phyloP scores from a whole-genome alignment of 2,113 vertebrate species.

The Ploceus nigricollis region DNA sequence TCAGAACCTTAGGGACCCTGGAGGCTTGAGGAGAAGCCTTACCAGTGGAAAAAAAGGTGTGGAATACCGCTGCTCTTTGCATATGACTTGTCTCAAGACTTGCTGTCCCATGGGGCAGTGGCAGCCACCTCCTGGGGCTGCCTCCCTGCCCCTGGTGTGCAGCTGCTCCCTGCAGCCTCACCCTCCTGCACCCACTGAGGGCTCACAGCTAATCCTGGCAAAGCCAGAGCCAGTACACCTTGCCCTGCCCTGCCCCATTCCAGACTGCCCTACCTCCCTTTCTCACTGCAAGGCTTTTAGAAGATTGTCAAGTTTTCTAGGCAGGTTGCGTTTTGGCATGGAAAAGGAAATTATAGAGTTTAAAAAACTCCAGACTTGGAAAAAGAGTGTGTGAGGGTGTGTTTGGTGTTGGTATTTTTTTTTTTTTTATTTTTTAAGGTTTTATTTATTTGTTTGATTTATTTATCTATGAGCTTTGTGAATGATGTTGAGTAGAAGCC shows the following conservation, averaged over 20 bases:
- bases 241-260: not conserved
- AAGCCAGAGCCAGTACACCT: not conserved
- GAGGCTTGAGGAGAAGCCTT: not conserved
- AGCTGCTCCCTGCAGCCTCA: accelerated
- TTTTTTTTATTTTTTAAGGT: not conserved
- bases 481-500: not conserved
- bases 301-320: not conserved
- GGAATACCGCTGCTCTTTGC: not conserved
- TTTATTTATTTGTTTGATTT: not conserved
- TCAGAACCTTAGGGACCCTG: not conserved
- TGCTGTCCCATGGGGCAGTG: not conserved
- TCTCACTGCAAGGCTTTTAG: not conserved
- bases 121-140: accelerated
- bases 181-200: accelerated
- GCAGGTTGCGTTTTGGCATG: not conserved
- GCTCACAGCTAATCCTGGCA: accelerated
- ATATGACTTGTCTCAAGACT: not conserved
- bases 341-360: not conserved
- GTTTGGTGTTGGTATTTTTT: not conserved
- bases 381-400: not conserved
- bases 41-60: not conserved
- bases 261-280: not conserved
- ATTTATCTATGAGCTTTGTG: not conserved
- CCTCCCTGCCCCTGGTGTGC: accelerated
- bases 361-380: not conserved